Evolutionary conservation across 2,888 invertebrate species (phyloP).

Genomic region (Brachyptera putata): DNA sequence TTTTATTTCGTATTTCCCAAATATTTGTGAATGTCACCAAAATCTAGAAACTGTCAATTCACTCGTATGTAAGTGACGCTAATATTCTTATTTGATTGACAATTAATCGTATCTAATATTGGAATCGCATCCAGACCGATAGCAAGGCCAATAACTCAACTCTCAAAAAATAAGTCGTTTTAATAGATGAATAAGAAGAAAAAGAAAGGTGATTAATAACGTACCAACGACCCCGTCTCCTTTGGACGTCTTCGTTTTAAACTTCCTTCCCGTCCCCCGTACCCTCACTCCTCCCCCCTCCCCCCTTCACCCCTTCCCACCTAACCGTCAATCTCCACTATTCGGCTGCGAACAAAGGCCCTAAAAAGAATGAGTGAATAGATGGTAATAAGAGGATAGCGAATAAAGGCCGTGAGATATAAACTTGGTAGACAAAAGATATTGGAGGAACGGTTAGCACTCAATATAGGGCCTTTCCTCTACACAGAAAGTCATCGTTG

Average conservation of each 20-base stretch:
- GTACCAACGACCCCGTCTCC: background rate
- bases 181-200: slow-evolving; percentile 12
- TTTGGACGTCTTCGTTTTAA: background rate
- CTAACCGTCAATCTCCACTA: background rate
- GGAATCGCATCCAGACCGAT: too few relatives aligned
- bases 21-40: too few relatives aligned
- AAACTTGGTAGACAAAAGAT: slow-evolving; percentile 17
- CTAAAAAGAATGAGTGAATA: slow-evolving; percentile 9
- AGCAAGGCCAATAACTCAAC: slow-evolving; percentile 17
- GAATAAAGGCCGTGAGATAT: slow-evolving; percentile 16
- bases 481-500: background rate
- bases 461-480: background rate
- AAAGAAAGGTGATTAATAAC: slow-evolving; percentile 14
- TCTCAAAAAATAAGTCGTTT: background rate
- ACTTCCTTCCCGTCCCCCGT: background rate
- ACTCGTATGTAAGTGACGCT: too few relatives aligned
- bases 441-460: slow-evolving; percentile 15
- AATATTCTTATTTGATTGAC: too few relatives aligned
- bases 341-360: slow-evolving; percentile 2
- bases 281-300: background rate
- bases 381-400: background rate
- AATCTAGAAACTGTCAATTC: too few relatives aligned
- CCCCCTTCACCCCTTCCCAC: background rate
- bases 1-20: too few relatives aligned
- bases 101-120: too few relatives aligned